Evolutionary conservation across 2,797 vertebrate species (phyloP).

Genomic region (Acipenser ruthenus): DNA sequence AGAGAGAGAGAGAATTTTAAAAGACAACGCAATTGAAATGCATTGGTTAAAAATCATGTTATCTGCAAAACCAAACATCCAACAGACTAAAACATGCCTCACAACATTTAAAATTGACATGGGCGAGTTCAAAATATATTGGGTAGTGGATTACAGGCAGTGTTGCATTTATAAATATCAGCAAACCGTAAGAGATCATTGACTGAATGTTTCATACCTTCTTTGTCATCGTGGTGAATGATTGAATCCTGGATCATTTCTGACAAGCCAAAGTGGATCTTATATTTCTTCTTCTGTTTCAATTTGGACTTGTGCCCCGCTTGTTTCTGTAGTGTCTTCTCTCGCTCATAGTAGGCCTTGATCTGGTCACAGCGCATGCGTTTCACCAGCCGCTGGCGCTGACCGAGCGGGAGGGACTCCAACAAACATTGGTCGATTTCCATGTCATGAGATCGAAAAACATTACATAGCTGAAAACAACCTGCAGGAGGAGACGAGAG

Average conservation of each 20-base stretch:
- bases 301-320: constrained; percentile 47
- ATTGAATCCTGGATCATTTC: constrained; percentile 80
- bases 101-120: too few relatives aligned
- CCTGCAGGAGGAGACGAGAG: constrained; percentile 50
- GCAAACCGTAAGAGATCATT: too few relatives aligned
- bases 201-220: constrained; percentile 57
- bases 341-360: constrained; percentile 83
- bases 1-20: too few relatives aligned
- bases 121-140: too few relatives aligned
- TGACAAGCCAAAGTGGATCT: constrained; percentile 57
- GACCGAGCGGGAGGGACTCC: constrained; percentile 89
- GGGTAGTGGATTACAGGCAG: too few relatives aligned
- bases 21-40: too few relatives aligned
- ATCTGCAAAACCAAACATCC: too few relatives aligned
- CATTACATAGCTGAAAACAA: constrained; percentile 98
- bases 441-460: constrained; percentile 91
- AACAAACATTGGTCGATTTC: constrained; percentile 98
- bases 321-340: constrained; percentile 72
- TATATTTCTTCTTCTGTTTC: constrained; percentile 58
- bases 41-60: too few relatives aligned
- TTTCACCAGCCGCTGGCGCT: constrained; percentile 85
- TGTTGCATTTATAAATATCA: too few relatives aligned
- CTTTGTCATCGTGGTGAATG: constrained; percentile 78
- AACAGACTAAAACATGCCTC: too few relatives aligned
- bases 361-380: constrained; percentile 93